Conservation (phyloP, 2,797 vertebrate genomes). For the Cryptoprocta ferox region DNA sequence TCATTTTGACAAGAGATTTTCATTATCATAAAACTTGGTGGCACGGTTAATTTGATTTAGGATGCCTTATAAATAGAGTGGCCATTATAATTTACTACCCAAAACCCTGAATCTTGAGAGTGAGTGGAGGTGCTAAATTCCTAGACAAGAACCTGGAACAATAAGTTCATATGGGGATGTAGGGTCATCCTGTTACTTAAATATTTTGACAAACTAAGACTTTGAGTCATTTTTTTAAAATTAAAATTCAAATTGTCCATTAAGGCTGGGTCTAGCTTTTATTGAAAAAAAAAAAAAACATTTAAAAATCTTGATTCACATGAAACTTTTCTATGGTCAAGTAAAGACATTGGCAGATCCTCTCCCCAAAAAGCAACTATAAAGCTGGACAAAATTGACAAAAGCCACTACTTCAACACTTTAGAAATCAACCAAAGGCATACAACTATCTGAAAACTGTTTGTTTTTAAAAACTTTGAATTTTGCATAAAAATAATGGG, state of each 20-base stretch:
- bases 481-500: not conserved
- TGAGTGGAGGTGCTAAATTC: not conserved
- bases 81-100: not conserved
- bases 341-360: not conserved
- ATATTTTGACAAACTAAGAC: not conserved
- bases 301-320: not conserved
- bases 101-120: not conserved
- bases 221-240: not conserved
- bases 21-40: not conserved
- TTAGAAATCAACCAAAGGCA: not conserved
- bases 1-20: constrained; percentile 12
- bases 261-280: not conserved
- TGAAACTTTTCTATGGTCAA: not conserved
- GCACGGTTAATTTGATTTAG: not conserved
- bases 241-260: not conserved
- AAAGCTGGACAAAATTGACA: not conserved
- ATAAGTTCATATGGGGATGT: not conserved
- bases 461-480: not conserved
- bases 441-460: not conserved
- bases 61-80: not conserved
- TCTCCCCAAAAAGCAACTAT: not conserved
- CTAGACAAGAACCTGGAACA: not conserved
- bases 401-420: not conserved
- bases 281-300: not conserved
- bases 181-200: not conserved